These are phyloP conservation scores for Ophraella communa DNA, from an alignment of 2,888 invertebrate genomes.

Conservation along the genomic window DNA sequence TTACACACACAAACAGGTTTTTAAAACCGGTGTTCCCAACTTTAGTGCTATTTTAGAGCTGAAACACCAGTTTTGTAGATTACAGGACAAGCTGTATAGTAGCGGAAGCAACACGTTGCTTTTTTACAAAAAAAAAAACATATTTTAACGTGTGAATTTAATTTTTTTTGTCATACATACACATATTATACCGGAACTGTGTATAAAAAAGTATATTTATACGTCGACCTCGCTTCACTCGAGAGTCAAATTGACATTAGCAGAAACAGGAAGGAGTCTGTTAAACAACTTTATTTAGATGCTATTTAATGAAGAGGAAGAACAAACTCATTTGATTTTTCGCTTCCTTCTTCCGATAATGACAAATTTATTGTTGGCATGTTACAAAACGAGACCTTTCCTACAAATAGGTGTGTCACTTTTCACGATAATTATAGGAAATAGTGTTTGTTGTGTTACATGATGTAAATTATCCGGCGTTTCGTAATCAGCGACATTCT, in stretches of 20 bases:
- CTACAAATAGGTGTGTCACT: not conserved
- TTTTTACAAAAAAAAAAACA: not conserved
- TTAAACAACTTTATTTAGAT: not conserved
- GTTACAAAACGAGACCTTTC: not conserved
- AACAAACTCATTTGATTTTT: not conserved
- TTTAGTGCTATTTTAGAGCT: not conserved
- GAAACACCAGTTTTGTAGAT: no score
- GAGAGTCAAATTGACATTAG: not conserved
- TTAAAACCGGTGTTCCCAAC: not conserved
- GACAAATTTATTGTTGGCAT: not conserved
- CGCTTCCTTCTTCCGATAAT: constrained; percentile 1
- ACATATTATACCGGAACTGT: not conserved
- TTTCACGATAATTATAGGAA: not conserved
- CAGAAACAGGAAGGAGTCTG: constrained; percentile 2
- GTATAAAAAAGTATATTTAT: not conserved
- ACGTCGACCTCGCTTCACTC: not conserved
- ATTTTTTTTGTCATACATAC: not conserved
- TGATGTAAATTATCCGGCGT: not conserved
- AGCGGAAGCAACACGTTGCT: not conserved
- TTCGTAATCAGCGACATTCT: not conserved
- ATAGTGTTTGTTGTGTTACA: not conserved
- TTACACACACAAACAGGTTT: not conserved
- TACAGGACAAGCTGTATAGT: no score
- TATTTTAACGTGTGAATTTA: not conserved
- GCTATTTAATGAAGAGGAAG: not conserved